phyloP scores from a whole-genome alignment of 2,113 vertebrate species.

The Emydura subglobosa region DNA sequence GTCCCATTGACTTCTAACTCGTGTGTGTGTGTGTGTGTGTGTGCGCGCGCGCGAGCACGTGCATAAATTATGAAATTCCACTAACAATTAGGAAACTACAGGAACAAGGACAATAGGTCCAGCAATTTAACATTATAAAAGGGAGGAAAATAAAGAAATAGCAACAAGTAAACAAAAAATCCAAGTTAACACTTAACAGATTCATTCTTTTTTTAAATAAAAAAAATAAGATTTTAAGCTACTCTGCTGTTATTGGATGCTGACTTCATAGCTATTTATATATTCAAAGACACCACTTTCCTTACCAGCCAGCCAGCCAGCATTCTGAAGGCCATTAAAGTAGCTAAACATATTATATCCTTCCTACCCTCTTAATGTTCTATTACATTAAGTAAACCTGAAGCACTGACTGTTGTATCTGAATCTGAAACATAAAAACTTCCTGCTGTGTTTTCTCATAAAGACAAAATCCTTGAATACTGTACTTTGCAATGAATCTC shows the following conservation, averaged over 20 bases:
- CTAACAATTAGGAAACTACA: not conserved
- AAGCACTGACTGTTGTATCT: not conserved
- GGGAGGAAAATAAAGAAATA: not conserved
- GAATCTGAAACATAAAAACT: accelerated
- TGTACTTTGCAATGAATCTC: not conserved
- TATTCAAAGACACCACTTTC: slow-evolving; percentile 29
- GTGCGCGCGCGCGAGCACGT: no score
- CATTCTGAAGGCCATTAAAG: not conserved
- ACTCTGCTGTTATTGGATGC: not conserved
- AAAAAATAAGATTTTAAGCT: not conserved
- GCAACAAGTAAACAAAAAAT: not conserved
- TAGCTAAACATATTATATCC: not conserved
- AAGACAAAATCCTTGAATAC: not conserved
- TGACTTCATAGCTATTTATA: not conserved
- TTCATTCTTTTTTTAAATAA: not conserved
- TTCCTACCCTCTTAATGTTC: slow-evolving; percentile 29
- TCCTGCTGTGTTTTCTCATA: not conserved
- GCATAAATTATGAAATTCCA: not conserved
- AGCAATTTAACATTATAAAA: not conserved
- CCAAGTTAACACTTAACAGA: not conserved
- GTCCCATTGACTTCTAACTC: no score
- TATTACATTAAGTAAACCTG: slow-evolving; percentile 15
- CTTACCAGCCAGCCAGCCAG: not conserved
- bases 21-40: no score
- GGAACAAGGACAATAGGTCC: not conserved